Percentiles rank a stretch among this genome's conserved stretches.
These are phyloP conservation scores for Squalus acanthias DNA, from an alignment of 2,797 vertebrate species.

Conservation along the genomic window DNA sequence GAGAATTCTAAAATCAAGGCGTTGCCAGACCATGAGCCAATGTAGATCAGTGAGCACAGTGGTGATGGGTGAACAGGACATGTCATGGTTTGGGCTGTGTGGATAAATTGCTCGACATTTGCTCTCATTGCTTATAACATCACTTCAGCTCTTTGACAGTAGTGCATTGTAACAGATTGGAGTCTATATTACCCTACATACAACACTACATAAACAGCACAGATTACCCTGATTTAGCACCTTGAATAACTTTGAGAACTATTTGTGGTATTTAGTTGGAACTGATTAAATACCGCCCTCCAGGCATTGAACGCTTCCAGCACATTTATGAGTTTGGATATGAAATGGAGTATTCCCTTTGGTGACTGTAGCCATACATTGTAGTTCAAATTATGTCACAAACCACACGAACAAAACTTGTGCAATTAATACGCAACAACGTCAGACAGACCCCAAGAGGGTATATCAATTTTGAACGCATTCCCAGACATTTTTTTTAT, in stretches of 20 bases:
- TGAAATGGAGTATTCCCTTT: conserved; percentile 13
- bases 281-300: background rate
- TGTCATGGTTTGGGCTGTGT: background rate
- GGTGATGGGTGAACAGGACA: background rate
- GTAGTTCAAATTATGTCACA: conserved; percentile 4
- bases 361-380: background rate
- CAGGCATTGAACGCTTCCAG: background rate
- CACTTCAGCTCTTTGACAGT: background rate
- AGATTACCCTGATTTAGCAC: background rate
- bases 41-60: background rate
- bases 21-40: background rate
- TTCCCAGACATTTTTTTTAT: background rate
- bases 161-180: background rate
- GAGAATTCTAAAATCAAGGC: background rate
- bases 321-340: background rate
- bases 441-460: background rate
- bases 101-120: background rate
- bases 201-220: background rate
- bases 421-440: conserved; percentile 29
- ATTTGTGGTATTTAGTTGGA: background rate
- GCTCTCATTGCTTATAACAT: background rate
- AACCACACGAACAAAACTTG: conserved; percentile 20
- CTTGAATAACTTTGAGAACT: background rate
- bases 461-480: background rate
- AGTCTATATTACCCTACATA: background rate